Evolutionary conservation across 2,888 invertebrate species (phyloP).

Genomic region (Hydrotaea cyrtoneurina): DNA sequence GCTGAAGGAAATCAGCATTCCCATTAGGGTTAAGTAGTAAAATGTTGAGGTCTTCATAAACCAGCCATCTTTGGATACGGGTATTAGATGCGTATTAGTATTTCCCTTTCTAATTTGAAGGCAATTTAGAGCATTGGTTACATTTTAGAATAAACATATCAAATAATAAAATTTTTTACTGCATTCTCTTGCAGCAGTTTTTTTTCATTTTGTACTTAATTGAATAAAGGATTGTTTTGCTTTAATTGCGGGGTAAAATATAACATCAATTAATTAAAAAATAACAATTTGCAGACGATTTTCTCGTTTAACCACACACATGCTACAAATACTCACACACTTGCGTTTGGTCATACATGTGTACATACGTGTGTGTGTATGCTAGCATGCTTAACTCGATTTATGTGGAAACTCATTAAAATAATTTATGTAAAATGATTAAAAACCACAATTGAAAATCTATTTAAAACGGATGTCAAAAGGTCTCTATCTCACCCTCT

Average conservation of each 20-base stretch:
- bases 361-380: conserved; percentile 34
- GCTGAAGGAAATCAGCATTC: no score
- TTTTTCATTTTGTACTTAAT: background rate
- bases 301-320: conserved; percentile 5
- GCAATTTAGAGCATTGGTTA: no score
- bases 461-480: conserved; percentile 74
- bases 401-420: conserved; percentile 74
- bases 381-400: conserved; percentile 55
- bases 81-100: background rate
- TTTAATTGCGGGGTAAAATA: conserved; percentile 11
- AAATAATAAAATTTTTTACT: no score
- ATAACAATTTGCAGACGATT: conserved; percentile 53
- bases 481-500: no score
- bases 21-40: no score
- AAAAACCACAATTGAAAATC: conserved; percentile 79
- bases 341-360: background rate
- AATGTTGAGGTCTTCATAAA: no score
- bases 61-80: no score
- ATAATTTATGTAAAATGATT: conserved; percentile 79
- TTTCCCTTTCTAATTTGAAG: no score
- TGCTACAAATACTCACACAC: background rate
- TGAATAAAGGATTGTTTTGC: background rate
- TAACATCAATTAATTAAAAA: conserved; percentile 64
- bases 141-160: no score
- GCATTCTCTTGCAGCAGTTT: no score